Base-by-base conservation (phyloP, 2,797 vertebrate genomes). In the Gallinago nigripennis region DNA sequence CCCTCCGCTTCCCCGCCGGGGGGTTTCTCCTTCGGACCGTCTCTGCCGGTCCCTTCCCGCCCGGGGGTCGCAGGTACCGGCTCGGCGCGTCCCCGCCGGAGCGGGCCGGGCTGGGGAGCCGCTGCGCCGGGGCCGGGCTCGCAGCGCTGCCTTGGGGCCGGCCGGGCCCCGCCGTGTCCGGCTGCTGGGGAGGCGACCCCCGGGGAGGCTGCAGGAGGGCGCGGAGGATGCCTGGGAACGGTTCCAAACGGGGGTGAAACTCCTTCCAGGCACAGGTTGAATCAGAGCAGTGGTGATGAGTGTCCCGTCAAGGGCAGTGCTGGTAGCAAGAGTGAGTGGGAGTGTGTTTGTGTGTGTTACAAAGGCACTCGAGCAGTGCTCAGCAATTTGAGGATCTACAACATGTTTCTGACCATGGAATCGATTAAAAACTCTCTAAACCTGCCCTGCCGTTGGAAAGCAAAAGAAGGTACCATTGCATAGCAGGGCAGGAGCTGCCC, bases 1-100 rank as follows among this genome's bases (percentile, higher is more conserved):
- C 63, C 25, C 20, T n/a, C 16, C 18, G 0, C 46, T 17, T 8
- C 19, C 39, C 68, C 39, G 0, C 1, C 12, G 15, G 15, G 8
- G 9, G 2, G 3, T 8, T 69, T 25, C 8, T 41, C 43, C 24
- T 23, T 43, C 25, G 20, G 13, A 11, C 13, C 11, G 18, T 3
- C 39, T 24, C 27, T 24, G 37, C 20, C 18, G 0, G 18, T 4
- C 13, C 28, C 3, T 23, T 25, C 51, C 56, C 4, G 7, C n/a
- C 41, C 15, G 15, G 21, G 27, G 30, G 25, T 75, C 21, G 27
- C 15, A 5, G 35, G 39, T 21, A 8, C 20, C 16, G 23, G 60
- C 19, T 15, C 15, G 15, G 48, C 30, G 23, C 16, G 27, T 23
- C 41, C n/a, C 25, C 27, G 31, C 37, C 12, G 53, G 31, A 9